Conservation (phyloP, 2,113 vertebrate genomes). For the Euleptes europaea region DNA sequence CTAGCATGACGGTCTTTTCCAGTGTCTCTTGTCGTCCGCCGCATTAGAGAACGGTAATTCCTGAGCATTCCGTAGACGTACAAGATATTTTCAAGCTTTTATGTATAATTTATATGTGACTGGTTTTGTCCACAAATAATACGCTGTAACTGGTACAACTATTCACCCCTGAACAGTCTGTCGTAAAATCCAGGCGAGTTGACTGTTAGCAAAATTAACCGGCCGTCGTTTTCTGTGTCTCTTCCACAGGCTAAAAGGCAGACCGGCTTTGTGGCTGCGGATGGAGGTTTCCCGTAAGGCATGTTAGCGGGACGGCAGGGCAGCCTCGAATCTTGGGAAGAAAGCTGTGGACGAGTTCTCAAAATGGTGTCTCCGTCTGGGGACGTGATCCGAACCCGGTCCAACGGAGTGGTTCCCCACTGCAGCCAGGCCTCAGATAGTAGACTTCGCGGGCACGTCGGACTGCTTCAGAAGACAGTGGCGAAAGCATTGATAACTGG, state of each 20-base stretch:
- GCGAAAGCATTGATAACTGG: conserved; percentile 87
- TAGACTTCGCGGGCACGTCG: conserved; percentile 13
- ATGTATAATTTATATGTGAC: too few species aligned
- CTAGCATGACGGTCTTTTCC: too few species aligned
- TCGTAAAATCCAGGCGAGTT: too few species aligned
- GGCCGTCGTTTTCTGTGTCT: not conserved
- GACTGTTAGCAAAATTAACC: too few species aligned
- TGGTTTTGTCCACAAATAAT: too few species aligned
- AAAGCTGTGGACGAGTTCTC: not conserved
- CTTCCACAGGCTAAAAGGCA: not conserved
- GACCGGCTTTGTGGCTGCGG: not conserved
- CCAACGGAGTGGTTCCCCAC: conserved; percentile 44
- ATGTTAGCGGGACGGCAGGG: not conserved
- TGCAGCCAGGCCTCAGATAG: conserved; percentile 40
- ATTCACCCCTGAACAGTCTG: too few species aligned
- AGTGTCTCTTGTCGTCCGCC: too few species aligned
- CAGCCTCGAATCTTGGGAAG: not conserved
- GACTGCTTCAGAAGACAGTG: not conserved
- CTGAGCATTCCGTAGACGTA: too few species aligned
- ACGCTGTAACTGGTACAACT: not conserved
- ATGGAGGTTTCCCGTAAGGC: conserved; percentile 39
- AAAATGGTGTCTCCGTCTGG: not conserved
- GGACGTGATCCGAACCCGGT: conserved; percentile 60
- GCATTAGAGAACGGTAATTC: too few species aligned
- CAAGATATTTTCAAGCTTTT: too few species aligned